Conservation (phyloP, 2,797 vertebrate species). For the Sphenodon punctatus region DNA sequence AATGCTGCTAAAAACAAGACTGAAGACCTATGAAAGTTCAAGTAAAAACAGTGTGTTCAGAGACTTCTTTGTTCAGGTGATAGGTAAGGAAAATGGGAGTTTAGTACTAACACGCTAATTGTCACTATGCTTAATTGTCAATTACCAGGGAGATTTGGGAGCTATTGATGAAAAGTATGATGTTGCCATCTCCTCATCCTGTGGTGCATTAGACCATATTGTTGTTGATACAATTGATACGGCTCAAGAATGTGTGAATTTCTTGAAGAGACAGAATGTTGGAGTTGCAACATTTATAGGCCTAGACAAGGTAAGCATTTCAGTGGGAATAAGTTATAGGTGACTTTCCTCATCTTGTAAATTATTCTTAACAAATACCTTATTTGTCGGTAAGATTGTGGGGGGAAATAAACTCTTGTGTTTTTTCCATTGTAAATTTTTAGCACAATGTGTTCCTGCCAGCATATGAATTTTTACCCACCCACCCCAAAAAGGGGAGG, state of each 20-base stretch:
- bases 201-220: conserved; percentile 91
- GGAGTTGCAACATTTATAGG: conserved; percentile 96
- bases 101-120: too few species aligned
- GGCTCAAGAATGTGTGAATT: conserved; percentile 92
- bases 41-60: too few species aligned
- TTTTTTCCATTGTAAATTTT: too few species aligned
- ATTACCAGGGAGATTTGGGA: conserved; percentile 90
- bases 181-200: conserved; percentile 92
- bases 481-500: too few species aligned
- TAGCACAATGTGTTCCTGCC: too few species aligned
- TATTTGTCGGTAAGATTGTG: too few species aligned
- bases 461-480: too few species aligned
- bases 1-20: not conserved
- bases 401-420: too few species aligned
- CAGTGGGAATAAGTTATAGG: not conserved
- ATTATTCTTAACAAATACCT: not conserved
- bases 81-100: too few species aligned
- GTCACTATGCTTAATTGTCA: not conserved
- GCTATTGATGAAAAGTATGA: conserved; percentile 94
- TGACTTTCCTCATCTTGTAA: not conserved
- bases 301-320: conserved; percentile 88
- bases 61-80: too few species aligned
- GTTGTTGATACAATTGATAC: conserved; percentile 95
- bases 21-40: too few species aligned
- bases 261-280: conserved; percentile 87